A percentile compares a stretch with the other conserved stretches of the same genome.
phyloP scores from a whole-genome alignment of 2,113 vertebrate genomes.

The Anthoscopus minutus region DNA sequence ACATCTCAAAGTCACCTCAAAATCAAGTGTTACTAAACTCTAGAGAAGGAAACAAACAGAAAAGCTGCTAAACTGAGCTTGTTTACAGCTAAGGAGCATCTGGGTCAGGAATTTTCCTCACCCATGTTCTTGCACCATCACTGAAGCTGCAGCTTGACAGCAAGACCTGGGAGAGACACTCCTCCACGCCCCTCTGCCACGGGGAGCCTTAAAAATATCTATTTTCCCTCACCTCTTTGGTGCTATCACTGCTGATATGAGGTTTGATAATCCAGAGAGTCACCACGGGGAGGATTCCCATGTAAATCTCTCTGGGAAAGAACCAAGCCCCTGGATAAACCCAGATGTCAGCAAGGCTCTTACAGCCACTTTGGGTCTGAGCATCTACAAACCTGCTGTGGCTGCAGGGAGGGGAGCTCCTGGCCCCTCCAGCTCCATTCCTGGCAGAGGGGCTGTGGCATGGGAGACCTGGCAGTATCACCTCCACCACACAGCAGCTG shows the following conservation, averaged over 20 bases:
- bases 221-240: not conserved
- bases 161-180: not conserved
- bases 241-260: not conserved
- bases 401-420: not conserved
- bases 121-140: not conserved
- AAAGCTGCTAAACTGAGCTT: not conserved
- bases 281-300: not conserved
- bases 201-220: not conserved
- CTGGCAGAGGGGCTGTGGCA: not conserved
- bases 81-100: not conserved
- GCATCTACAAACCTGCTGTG: not conserved
- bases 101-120: not conserved
- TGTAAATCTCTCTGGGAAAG: not conserved
- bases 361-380: not conserved
- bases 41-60: not conserved
- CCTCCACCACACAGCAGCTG: not conserved
- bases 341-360: not conserved
- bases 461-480: not conserved
- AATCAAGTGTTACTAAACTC: not conserved
- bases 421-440: not conserved
- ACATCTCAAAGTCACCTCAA: not conserved
- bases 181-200: not conserved
- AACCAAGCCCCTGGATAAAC: not conserved
- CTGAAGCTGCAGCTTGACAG: not conserved
- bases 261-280: not conserved